Evolutionary conservation across 2,797 vertebrate species (phyloP).

Genomic region (Anableps anableps): DNA sequence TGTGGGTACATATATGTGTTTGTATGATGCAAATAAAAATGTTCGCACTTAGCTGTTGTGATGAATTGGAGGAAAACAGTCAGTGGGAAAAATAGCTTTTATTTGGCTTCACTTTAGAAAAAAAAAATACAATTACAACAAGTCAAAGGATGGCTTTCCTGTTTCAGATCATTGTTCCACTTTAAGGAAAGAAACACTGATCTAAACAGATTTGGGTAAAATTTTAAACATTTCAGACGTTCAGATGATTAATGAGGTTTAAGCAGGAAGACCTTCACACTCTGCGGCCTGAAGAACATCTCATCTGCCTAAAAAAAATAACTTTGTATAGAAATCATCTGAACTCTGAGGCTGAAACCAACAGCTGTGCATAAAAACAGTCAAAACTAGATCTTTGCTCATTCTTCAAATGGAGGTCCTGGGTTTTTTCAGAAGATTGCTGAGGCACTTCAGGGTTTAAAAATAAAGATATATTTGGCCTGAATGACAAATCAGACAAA

Average conservation of each 20-base stretch:
- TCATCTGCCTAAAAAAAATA: not conserved
- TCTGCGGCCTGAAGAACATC: not conserved
- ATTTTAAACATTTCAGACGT: constrained; percentile 20
- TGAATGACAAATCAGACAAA: constrained; percentile 15
- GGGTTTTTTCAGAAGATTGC: constrained; percentile 16
- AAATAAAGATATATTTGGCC: constrained; percentile 20
- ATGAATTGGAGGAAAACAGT: constrained; percentile 18
- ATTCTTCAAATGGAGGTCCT: not conserved
- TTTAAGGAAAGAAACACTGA: constrained; percentile 23
- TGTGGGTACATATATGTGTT: constrained; percentile 64
- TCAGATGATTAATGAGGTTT: constrained; percentile 3
- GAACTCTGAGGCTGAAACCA: not conserved
- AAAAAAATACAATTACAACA: constrained; percentile 28
- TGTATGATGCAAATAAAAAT: constrained; percentile 79
- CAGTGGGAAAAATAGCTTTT: constrained; percentile 37
- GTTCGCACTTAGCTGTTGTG: constrained; percentile 42
- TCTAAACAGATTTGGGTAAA: constrained; percentile 24
- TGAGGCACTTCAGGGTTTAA: constrained; percentile 54
- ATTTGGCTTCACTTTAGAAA: constrained; percentile 49
- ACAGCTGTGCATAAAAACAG: constrained; percentile 1
- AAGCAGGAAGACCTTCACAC: not conserved
- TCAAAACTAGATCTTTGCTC: not conserved
- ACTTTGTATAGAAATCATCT: not conserved
- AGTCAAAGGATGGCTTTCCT: constrained; percentile 30
- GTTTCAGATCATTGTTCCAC: not conserved